Conservation (phyloP, 2,113 vertebrate genomes). For the Odontophorus gujanensis region DNA sequence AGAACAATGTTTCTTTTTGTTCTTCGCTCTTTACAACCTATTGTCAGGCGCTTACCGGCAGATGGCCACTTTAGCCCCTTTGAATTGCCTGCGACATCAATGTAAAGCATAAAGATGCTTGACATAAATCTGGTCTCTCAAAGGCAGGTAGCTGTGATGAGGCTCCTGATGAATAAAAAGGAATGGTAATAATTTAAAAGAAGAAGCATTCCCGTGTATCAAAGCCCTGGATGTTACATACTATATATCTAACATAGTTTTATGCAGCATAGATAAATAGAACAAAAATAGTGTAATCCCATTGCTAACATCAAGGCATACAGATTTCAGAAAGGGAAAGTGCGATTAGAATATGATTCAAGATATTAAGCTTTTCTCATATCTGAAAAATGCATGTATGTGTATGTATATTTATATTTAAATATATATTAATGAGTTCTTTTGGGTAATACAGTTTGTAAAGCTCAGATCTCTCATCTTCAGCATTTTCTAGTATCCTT, state of each 20-base stretch:
- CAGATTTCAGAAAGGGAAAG: conserved; percentile 40
- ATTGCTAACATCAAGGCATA: conserved; percentile 28
- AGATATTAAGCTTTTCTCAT: conserved; percentile 33
- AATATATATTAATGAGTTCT: conserved; percentile 14
- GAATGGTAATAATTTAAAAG: conserved; percentile 29
- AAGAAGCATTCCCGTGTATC: conserved; percentile 4
- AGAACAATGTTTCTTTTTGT: background rate
- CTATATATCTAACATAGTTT: background rate
- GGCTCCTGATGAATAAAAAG: conserved; percentile 6
- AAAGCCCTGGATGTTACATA: conserved; percentile 23
- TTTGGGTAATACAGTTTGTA: background rate
- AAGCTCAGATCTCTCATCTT: conserved; percentile 45
- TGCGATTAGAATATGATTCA: conserved; percentile 28
- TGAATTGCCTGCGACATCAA: background rate
- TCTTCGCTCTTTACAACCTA: background rate
- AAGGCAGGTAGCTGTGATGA: conserved; percentile 19
- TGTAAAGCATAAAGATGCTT: background rate
- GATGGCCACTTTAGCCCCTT: conserved; percentile 12
- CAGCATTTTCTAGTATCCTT: conserved; percentile 47
- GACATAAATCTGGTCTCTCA: background rate
- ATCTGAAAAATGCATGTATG: conserved; percentile 34
- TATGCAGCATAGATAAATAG: conserved; percentile 40
- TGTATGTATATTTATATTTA: conserved; percentile 8
- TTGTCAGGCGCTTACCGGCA: background rate
- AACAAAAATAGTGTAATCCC: conserved; percentile 24